Evolutionary conservation across 2,888 invertebrate species (phyloP), one percentile per base, ranked within the genome.

Genomic region (Pheosia tremula): DNA sequence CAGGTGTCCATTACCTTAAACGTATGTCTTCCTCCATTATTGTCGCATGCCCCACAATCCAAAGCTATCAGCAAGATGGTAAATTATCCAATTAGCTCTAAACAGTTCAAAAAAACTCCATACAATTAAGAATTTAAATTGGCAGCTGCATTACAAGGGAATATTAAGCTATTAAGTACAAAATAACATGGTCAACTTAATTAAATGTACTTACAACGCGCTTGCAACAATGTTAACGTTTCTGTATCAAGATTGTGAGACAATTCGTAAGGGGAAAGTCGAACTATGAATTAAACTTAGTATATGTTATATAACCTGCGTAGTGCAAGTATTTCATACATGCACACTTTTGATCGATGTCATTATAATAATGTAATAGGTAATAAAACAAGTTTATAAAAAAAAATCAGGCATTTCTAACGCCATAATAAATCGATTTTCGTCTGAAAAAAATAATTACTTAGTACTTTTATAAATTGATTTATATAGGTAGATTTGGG

Each of bases 201-300:
- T 81, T 78, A 76, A 80, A 72, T 74, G 71, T 69, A 68, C 67
- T 71, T 67, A 63, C 59, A 60, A 61, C 60, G 61, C 52, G 66
- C 66, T 71, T 71, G 72, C 68, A 69, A 77, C 68, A 77, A 78
- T 74, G 68, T 66, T 67, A 72, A 70, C 68, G 74, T 73, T 71
- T 71, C 41, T 69, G 66, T 69, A 73, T 69, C 64, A 71, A 67
- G 63, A 69, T 65, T 72, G 45, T 65, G 63, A 67, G 63, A 68
- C 64, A 67, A 73, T 74, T 73, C 24, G 68, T 57, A 64, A 72
- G 67, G 73, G 71, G 74, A 73, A 74, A 75, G 69, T 66, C 13
- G 5, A 5, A 45, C 13, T 41, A 41, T 41, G 37, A 7, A 47
- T n/a, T n/a, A n/a, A 56, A 69, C 58, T 65, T 59, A 71, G 69